Conservation (phyloP, 2,113 vertebrate genomes). For the Morone saxatilis region DNA sequence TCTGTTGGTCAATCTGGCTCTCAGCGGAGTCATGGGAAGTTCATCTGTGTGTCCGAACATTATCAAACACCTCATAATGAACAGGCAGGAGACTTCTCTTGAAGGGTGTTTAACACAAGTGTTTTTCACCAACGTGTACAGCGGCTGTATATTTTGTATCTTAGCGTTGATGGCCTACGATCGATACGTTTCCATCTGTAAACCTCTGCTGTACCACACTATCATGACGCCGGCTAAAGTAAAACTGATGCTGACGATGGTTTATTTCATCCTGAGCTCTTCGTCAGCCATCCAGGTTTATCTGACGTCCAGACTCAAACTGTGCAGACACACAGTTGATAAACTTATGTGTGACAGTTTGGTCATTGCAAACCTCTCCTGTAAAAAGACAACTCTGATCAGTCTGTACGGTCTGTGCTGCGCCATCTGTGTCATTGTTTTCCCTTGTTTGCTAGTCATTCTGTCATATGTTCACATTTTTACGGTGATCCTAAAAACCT, state of each 20-base stretch:
- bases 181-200: conserved; percentile 47
- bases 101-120: conserved; percentile 2
- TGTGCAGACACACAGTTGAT: conserved; percentile 14
- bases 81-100: background rate
- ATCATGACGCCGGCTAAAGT: conserved; percentile 31
- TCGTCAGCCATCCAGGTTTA: background rate
- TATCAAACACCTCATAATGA: background rate
- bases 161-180: conserved; percentile 55
- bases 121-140: conserved; percentile 33
- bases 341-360: conserved; percentile 29
- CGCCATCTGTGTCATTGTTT: background rate
- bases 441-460: conserved; percentile 18
- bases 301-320: background rate
- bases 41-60: background rate
- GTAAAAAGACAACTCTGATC: background rate
- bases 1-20: conserved; percentile 15
- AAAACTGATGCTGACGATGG: background rate
- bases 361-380: conserved; percentile 2
- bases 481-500: background rate
- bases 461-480: conserved; percentile 43
- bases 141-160: background rate
- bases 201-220: conserved; percentile 47
- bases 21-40: conserved; percentile 30
- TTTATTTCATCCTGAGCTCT: background rate
- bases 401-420: conserved; percentile 9